Percentiles rank a stretch among this genome's conserved stretches.
Evolutionary conservation across 2,888 invertebrate genomes (phyloP).

Genomic region (Apantesis nais): DNA sequence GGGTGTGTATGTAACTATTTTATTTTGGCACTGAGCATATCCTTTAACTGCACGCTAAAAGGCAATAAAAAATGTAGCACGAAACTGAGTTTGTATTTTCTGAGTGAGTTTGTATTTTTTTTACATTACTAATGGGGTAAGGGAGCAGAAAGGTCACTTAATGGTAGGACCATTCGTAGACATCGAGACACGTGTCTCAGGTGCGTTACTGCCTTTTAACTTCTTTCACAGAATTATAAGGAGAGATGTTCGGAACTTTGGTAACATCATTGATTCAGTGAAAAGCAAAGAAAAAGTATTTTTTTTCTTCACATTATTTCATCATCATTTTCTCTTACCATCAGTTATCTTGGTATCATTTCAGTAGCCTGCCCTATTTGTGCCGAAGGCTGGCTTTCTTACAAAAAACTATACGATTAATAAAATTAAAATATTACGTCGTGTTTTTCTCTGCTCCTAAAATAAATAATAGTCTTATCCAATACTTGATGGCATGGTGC

Average conservation of each 20-base stretch:
- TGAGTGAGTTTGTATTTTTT: not conserved
- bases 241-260: too few relatives aligned
- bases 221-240: not conserved
- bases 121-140: not conserved
- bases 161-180: too few relatives aligned
- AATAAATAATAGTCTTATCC: not conserved
- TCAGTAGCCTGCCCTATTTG: too few relatives aligned
- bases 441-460: not conserved
- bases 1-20: slow-evolving; percentile 13
- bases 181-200: too few relatives aligned
- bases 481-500: not conserved
- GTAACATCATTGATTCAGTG: too few relatives aligned
- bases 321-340: too few relatives aligned
- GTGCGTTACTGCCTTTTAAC: not conserved
- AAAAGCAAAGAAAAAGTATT: too few relatives aligned
- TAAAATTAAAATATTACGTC: not conserved
- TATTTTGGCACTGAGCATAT: slow-evolving; percentile 10
- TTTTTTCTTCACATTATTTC: too few relatives aligned
- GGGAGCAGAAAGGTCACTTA: too few relatives aligned
- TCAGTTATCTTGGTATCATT: too few relatives aligned
- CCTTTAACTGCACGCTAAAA: not conserved
- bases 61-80: not conserved
- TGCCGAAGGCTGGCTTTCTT: not conserved
- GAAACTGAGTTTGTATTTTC: not conserved
- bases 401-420: not conserved